Conservation (phyloP, 2,888 invertebrate genomes). For the Dryocosmus kuriphilus region DNA sequence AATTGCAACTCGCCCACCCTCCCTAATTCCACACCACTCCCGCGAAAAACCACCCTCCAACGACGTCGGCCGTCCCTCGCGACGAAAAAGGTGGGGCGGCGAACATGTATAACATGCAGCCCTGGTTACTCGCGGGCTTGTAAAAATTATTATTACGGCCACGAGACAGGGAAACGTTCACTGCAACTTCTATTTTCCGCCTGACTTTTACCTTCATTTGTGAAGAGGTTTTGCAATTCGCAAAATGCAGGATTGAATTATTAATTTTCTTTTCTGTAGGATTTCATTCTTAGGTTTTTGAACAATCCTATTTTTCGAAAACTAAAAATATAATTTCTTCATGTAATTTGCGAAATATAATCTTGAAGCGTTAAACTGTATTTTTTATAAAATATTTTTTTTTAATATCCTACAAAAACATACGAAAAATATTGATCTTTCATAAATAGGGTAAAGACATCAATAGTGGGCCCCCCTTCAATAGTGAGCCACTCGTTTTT, state of each 20-base stretch:
- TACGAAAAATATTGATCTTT: no score
- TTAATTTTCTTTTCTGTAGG: not conserved
- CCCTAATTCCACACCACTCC: conserved; percentile 60
- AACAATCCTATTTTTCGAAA: not conserved
- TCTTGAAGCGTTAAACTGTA: no score
- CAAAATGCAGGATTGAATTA: not conserved
- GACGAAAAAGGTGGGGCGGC: conserved; percentile 61
- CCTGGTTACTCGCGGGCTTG: conserved; percentile 74
- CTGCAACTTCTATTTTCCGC: conserved; percentile 55
- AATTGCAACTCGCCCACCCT: conserved; percentile 55
- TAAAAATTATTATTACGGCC: conserved; percentile 74
- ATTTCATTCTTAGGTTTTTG: no score
- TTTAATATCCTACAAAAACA: no score
- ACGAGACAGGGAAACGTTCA: conserved; percentile 68
- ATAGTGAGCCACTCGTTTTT: no score
- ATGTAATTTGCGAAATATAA: no score
- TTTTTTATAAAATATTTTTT: no score
- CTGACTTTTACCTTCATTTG: not conserved
- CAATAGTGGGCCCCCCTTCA: no score
- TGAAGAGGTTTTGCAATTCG: not conserved
- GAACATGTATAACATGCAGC: conserved; percentile 74
- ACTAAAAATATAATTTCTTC: no score
- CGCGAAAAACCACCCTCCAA: conserved; percentile 59
- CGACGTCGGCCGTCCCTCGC: conserved; percentile 51
- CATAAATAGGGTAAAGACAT: no score